Evolutionary conservation across 2,113 vertebrate genomes (phyloP).

Genomic region (Machaerirhynchus nigripectus): DNA sequence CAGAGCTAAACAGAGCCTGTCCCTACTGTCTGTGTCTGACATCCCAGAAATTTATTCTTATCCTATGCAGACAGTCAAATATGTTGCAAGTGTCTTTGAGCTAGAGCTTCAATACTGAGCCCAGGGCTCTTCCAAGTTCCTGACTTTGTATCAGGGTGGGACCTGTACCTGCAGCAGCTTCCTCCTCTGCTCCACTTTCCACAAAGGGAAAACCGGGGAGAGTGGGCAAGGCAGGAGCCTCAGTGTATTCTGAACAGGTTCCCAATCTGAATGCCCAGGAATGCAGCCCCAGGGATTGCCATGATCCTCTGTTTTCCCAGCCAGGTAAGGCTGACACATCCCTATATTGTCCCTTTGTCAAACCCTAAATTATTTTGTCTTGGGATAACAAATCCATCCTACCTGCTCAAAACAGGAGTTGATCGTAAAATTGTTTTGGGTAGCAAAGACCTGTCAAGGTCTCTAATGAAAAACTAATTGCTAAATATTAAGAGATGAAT

Average conservation of each 20-base stretch:
- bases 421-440: background rate
- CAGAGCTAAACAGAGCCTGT: background rate
- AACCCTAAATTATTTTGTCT: background rate
- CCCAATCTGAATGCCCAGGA: background rate
- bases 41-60: background rate
- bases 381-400: background rate
- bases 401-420: background rate
- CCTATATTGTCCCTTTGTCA: background rate
- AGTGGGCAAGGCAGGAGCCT: background rate
- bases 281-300: background rate
- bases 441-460: background rate
- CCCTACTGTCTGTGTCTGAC: background rate
- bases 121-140: background rate
- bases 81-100: background rate
- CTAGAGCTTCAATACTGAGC: background rate
- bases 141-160: background rate
- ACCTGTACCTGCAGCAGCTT: background rate
- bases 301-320: background rate
- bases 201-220: too few species aligned
- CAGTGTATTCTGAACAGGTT: background rate
- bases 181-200: background rate
- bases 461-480: background rate
- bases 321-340: background rate
- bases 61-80: background rate
- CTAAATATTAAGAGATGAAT: background rate